Percentiles rank a stretch among this genome's conserved stretches.
Conservation (phyloP, 2,888 invertebrate species). For the Hirtodrosophila cameraria region DNA sequence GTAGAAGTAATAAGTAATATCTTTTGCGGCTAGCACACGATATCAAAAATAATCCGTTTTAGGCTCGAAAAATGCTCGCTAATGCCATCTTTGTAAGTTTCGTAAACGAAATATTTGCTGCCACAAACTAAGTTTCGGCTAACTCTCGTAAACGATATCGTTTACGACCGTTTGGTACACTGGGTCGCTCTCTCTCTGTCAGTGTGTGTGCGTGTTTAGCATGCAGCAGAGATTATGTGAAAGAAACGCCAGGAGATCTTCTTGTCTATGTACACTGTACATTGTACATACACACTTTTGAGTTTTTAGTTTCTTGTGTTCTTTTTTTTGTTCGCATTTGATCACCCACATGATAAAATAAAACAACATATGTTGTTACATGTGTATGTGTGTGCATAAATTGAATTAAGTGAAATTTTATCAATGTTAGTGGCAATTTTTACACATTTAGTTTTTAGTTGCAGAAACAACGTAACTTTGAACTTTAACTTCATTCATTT, state of each 20-base stretch:
- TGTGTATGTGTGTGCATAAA: constrained; percentile 39
- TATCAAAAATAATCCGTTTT: too few species aligned
- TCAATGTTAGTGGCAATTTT: constrained; percentile 49
- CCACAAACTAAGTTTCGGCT: too few species aligned
- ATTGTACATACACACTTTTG: too few species aligned
- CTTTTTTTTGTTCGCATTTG: constrained; percentile 58
- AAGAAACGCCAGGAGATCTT: constrained; percentile 47
- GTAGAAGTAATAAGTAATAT: too few species aligned
- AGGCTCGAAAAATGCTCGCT: too few species aligned
- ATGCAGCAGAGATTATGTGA: constrained; percentile 54
- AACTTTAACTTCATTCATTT: constrained; percentile 18
- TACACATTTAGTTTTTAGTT: constrained; percentile 27
- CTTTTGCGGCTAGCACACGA: too few species aligned
- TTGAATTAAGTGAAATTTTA: constrained; percentile 65
- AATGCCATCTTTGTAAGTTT: too few species aligned
- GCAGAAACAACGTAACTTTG: constrained; percentile 5
- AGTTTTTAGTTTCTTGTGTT: constrained; percentile 42
- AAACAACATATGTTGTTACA: constrained; percentile 14
- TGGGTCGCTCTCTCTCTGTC: constrained; percentile 3
- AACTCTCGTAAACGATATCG: too few species aligned
- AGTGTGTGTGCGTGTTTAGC: constrained; percentile 32
- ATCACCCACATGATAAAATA: constrained; percentile 66
- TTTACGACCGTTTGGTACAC: too few species aligned
- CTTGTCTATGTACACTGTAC: constrained; percentile 14
- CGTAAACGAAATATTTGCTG: too few species aligned